Evolutionary conservation across 2,888 invertebrate species (phyloP).

Genomic region (Girardia tigrina): DNA sequence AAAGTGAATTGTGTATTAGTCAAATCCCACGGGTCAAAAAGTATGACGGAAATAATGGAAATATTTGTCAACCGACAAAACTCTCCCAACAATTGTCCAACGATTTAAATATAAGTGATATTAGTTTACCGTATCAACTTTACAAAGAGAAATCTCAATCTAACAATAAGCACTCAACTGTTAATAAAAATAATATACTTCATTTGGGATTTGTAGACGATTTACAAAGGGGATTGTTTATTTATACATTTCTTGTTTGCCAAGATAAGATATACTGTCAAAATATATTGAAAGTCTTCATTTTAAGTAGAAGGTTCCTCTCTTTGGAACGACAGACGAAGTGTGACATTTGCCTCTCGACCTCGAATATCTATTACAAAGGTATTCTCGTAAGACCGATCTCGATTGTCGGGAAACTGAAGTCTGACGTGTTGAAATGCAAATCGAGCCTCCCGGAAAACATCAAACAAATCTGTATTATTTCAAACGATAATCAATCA

Average conservation of each 20-base stretch:
- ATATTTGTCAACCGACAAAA: not conserved
- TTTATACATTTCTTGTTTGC: not conserved
- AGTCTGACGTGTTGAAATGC: not conserved
- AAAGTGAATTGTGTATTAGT: not conserved
- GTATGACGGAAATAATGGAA: not conserved
- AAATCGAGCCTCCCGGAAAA: not conserved
- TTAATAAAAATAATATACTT: not conserved
- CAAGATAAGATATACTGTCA: slow-evolving; percentile 11
- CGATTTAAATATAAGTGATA: not conserved
- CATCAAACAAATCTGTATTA: not conserved
- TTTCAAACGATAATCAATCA: not conserved
- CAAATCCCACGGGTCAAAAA: not conserved
- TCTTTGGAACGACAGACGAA: not conserved
- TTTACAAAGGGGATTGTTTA: not conserved
- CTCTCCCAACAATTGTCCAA: not conserved
- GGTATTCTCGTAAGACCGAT: not conserved
- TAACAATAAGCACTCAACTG: not conserved
- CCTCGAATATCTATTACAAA: not conserved
- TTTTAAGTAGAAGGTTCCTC: not conserved
- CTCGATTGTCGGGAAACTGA: not conserved
- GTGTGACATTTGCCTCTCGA: not conserved
- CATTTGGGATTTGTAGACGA: not conserved
- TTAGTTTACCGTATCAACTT: not conserved
- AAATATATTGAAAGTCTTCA: slow-evolving; percentile 1
- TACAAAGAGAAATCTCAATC: not conserved